Conservation (phyloP, 2,113 vertebrate species). For the Macroglossus sobrinus region DNA sequence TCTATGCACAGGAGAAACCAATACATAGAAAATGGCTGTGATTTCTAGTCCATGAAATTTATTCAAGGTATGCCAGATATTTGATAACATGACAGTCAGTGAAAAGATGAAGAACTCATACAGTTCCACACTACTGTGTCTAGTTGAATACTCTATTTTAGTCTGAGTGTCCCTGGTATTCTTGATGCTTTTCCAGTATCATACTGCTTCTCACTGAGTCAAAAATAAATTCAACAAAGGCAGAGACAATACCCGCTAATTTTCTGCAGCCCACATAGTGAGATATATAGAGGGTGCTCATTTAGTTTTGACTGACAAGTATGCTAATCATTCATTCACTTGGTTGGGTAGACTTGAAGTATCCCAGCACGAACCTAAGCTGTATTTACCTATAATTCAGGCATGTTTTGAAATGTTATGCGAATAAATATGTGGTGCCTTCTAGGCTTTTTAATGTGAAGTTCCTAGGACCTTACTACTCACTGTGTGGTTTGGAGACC, state of each 20-base stretch:
- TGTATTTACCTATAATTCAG: slow-evolving; percentile 17
- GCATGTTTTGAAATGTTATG: not conserved
- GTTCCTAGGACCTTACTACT: not conserved
- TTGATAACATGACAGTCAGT: not conserved
- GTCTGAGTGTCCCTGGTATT: not conserved
- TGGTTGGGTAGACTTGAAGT: not conserved
- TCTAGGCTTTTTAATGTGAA: not conserved
- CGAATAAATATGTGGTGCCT: not conserved
- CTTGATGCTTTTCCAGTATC: slow-evolving; percentile 6
- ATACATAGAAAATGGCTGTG: not conserved
- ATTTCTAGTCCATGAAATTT: not conserved
- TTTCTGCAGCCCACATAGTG: slow-evolving; percentile 38
- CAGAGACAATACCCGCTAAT: slow-evolving; percentile 46
- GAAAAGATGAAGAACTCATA: not conserved
- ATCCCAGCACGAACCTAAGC: slow-evolving; percentile 35
- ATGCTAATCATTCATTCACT: slow-evolving; percentile 12
- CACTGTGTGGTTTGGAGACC: not conserved
- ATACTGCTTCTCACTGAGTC: slow-evolving; percentile 34
- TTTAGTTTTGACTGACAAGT: slow-evolving; percentile 58
- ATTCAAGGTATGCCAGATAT: not conserved
- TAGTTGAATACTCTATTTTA: slow-evolving; percentile 46
- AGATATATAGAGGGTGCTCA: not conserved
- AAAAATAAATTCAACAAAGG: slow-evolving; percentile 60
- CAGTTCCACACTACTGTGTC: not conserved
- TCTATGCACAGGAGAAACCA: not conserved